Percentiles rank a stretch among this genome's conserved stretches.
Evolutionary conservation across 2,888 invertebrate species (phyloP).

Genomic region (Sycophila texana): DNA sequence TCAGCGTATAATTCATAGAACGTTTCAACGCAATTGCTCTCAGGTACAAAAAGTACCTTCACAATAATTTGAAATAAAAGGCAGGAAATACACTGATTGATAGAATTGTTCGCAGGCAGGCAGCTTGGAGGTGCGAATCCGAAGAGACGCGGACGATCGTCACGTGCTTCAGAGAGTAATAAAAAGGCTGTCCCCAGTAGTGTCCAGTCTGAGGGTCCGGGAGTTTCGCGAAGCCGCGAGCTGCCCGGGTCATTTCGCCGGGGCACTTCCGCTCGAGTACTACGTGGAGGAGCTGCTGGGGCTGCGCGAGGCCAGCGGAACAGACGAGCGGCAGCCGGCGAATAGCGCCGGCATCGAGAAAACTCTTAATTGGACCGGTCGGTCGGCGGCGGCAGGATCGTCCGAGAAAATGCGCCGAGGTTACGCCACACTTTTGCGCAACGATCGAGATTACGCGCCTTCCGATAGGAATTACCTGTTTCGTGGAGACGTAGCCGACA

Average conservation of each 20-base stretch:
- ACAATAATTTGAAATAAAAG: not conserved
- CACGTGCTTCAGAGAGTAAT: slow-evolving; percentile 79
- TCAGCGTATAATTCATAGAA: no score
- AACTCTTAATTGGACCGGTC: not conserved
- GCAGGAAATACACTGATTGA: not conserved
- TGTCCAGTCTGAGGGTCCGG: slow-evolving; percentile 79
- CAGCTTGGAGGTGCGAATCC: slow-evolving; percentile 79
- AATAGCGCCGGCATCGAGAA: slow-evolving; percentile 21
- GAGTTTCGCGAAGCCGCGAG: slow-evolving; percentile 68
- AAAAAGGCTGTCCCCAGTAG: slow-evolving; percentile 78
- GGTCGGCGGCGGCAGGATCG: not conserved
- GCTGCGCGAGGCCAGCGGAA: not conserved
- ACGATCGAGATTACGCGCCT: not conserved
- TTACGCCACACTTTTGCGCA: slow-evolving; percentile 6
- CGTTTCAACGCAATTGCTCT: not conserved
- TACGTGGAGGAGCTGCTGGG: slow-evolving; percentile 64
- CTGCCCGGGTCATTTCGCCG: not conserved
- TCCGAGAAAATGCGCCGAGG: not conserved
- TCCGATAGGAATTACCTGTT: slow-evolving; percentile 17
- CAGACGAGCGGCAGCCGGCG: not conserved
- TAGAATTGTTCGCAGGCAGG: slow-evolving; percentile 74
- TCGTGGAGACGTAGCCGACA: not conserved
- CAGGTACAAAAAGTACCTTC: not conserved
- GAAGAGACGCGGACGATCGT: slow-evolving; percentile 81
- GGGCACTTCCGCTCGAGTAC: slow-evolving; percentile 59